Conservation (phyloP, 2,113 vertebrate species). For the Oncorhynchus tshawytscha region DNA sequence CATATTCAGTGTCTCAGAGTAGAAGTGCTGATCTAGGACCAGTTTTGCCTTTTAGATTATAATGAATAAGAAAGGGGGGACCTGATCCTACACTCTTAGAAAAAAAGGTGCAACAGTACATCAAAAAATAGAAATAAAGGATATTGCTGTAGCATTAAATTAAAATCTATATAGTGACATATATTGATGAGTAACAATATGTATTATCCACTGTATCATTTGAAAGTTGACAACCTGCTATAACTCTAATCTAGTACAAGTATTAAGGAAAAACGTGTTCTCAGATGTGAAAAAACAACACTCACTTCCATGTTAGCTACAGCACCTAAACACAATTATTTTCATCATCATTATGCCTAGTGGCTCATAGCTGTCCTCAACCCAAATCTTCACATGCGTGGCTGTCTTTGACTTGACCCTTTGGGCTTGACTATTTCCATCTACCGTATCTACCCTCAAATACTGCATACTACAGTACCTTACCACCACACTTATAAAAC, state of each 20-base stretch:
- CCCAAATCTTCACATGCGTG: no score
- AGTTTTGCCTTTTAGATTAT: conserved; percentile 43
- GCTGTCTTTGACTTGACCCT: no score
- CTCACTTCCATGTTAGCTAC: background rate
- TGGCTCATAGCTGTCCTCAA: no score
- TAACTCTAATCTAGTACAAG: background rate
- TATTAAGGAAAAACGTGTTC: background rate
- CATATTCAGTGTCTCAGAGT: background rate
- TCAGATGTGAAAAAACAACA: no score
- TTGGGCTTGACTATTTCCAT: no score
- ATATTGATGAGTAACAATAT: background rate
- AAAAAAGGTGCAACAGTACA: no score
- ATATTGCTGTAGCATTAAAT: background rate
- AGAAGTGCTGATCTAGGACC: conserved; percentile 43
- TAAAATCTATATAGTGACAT: background rate
- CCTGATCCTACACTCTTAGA: no score
- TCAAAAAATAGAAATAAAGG: background rate
- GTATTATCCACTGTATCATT: background rate
- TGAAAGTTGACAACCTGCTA: background rate
- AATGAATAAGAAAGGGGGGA: conserved; percentile 32
- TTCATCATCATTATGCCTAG: no score
- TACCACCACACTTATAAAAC: no score
- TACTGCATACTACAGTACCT: no score
- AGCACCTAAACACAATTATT: no score
- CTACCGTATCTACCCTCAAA: no score